phyloP scores from a whole-genome alignment of 1,140 invertebrate species.

The Eulimnadia texana region DNA sequence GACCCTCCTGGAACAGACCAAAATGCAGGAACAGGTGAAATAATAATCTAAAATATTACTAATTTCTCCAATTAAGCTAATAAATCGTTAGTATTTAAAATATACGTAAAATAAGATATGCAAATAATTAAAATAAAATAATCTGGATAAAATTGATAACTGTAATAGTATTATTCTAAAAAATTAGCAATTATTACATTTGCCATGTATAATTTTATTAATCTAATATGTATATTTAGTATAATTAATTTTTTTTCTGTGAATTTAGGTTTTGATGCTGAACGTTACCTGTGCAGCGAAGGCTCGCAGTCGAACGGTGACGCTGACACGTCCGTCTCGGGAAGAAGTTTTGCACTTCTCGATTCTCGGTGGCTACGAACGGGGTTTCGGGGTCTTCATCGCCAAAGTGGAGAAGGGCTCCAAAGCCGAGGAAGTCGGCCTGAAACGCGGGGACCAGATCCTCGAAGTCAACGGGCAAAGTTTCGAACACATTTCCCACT shows the following conservation, averaged over 20 bases:
- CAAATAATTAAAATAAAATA: constrained; percentile 1
- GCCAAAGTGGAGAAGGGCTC: constrained; percentile 81
- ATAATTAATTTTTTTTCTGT: constrained; percentile 14
- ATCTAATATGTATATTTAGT: background rate
- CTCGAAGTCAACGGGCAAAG: constrained; percentile 94
- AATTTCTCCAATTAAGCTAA: background rate
- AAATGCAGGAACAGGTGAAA: constrained; percentile 60
- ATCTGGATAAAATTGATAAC: too few relatives aligned
- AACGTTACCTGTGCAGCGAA: constrained; percentile 96
- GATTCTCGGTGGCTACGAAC: constrained; percentile 83
- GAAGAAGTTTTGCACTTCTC: constrained; percentile 87
- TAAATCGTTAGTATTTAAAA: background rate
- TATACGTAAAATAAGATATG: background rate
- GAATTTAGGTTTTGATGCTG: constrained; percentile 44
- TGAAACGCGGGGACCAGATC: constrained; percentile 94
- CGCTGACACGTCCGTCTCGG: constrained; percentile 72
- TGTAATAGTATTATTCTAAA: too few relatives aligned
- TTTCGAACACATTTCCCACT: constrained; percentile 80
- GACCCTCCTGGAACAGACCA: constrained; percentile 59
- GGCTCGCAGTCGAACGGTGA: constrained; percentile 77
- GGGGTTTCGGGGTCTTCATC: constrained; percentile 85
- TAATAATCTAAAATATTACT: background rate
- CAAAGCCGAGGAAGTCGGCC: constrained; percentile 88
- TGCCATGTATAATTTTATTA: too few relatives aligned
- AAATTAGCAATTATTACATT: too few relatives aligned